phyloP scores from a whole-genome alignment of 2,797 vertebrate genomes.

The Hozukius guyotensis region DNA sequence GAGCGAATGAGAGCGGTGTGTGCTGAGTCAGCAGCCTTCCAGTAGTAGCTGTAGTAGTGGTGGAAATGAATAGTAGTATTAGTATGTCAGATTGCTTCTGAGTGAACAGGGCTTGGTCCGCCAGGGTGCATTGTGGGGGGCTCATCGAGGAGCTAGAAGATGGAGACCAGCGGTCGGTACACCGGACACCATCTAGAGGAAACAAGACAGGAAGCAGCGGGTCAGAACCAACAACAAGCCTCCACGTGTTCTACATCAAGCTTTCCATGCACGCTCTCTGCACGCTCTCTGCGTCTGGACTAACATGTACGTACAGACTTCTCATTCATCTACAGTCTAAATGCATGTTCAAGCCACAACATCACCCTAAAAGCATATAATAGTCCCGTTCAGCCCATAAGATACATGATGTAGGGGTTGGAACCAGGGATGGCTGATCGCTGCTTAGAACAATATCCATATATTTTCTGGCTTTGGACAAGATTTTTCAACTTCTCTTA shows the following conservation, averaged over 20 bases:
- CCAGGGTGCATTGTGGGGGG: constrained; percentile 81
- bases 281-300: not conserved
- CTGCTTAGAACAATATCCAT: not conserved
- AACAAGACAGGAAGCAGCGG: constrained; percentile 7
- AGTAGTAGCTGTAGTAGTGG: constrained; percentile 37
- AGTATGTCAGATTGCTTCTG: constrained; percentile 52
- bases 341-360: not conserved
- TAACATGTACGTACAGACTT: not conserved
- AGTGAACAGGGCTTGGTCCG: constrained; percentile 83
- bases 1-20: constrained; percentile 22
- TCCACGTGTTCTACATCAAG: not conserved
- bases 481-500: not conserved
- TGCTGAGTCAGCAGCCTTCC: constrained; percentile 24
- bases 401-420: too few relatives aligned
- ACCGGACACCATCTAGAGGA: constrained; percentile 87
- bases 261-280: not conserved
- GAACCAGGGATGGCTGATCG: not conserved
- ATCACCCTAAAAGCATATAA: not conserved
- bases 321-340: not conserved
- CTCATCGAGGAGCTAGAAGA: constrained; percentile 91
- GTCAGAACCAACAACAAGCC: not conserved
- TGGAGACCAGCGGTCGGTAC: constrained; percentile 89
- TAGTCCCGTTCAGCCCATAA: not conserved
- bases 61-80: constrained; percentile 34
- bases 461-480: not conserved